phyloP scores from a whole-genome alignment of 2,888 invertebrate genomes.

The Amiota minor region DNA sequence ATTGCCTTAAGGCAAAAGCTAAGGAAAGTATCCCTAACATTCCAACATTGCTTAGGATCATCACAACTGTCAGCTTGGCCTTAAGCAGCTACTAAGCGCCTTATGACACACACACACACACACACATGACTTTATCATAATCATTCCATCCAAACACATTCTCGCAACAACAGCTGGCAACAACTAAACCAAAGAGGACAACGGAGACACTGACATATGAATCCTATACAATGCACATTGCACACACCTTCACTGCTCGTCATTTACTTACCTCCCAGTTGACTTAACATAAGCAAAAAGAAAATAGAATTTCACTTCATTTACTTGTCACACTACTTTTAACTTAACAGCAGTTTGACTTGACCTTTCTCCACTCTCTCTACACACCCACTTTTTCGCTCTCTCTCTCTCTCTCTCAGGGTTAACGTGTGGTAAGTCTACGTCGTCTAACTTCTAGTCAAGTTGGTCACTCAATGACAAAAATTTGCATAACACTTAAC shows the following conservation, averaged over 20 bases:
- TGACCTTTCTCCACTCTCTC: not conserved
- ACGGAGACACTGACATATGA: no score
- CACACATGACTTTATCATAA: not conserved
- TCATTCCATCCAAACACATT: no score
- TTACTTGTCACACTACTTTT: not conserved
- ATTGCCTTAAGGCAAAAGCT: not conserved
- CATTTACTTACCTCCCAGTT: not conserved
- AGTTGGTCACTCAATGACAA: conserved; percentile 27
- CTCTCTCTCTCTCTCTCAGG: not conserved
- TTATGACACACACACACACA: no score
- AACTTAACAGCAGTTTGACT: not conserved
- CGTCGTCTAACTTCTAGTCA: no score
- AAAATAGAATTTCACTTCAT: not conserved
- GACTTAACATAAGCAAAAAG: not conserved
- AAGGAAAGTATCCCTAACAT: not conserved
- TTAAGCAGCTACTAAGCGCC: not conserved
- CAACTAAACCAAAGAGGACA: no score
- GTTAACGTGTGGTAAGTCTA: no score
- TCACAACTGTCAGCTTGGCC: not conserved
- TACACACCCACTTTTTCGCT: not conserved
- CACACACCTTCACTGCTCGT: not conserved
- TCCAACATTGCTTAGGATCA: not conserved
- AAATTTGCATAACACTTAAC: conserved; percentile 50
- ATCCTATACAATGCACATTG: not conserved
- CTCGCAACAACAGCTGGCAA: no score